Evolutionary conservation across 2,113 vertebrate species (phyloP).

Genomic region (Pungitius pungitius): DNA sequence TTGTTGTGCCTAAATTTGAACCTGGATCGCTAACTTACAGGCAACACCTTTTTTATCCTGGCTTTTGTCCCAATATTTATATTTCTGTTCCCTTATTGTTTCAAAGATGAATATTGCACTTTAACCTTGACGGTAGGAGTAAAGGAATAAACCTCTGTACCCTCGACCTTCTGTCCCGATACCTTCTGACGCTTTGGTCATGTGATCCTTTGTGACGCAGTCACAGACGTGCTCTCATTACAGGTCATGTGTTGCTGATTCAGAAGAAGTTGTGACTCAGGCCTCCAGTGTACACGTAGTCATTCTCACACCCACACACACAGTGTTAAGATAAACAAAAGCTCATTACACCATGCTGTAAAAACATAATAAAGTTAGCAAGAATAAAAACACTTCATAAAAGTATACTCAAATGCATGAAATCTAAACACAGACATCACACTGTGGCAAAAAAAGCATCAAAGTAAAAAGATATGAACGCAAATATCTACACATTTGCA

Average conservation of each 20-base stretch:
- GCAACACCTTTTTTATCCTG: background rate
- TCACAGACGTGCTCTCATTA: constrained; percentile 28
- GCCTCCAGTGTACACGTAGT: constrained; percentile 5
- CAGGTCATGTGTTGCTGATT: constrained; percentile 55
- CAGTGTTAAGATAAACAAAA: background rate
- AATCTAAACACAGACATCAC: too few species aligned
- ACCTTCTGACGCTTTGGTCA: constrained; percentile 14
- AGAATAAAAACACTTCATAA: background rate
- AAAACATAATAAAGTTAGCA: too few species aligned
- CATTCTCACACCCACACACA: background rate
- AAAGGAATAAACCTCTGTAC: background rate
- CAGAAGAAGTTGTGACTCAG: constrained; percentile 43
- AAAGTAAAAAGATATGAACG: too few species aligned
- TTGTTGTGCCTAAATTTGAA: background rate
- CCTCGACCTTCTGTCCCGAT: background rate
- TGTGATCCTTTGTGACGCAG: constrained; percentile 39
- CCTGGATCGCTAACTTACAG: background rate
- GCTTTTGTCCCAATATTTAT: background rate
- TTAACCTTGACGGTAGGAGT: background rate
- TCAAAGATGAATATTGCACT: background rate
- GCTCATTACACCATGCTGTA: background rate
- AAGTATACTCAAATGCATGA: too few species aligned
- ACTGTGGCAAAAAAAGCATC: too few species aligned
- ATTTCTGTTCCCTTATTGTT: background rate
- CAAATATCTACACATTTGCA: too few species aligned